Base-by-base conservation (phyloP, 2,888 invertebrate species). In the Rhorus exstirpatorius region DNA sequence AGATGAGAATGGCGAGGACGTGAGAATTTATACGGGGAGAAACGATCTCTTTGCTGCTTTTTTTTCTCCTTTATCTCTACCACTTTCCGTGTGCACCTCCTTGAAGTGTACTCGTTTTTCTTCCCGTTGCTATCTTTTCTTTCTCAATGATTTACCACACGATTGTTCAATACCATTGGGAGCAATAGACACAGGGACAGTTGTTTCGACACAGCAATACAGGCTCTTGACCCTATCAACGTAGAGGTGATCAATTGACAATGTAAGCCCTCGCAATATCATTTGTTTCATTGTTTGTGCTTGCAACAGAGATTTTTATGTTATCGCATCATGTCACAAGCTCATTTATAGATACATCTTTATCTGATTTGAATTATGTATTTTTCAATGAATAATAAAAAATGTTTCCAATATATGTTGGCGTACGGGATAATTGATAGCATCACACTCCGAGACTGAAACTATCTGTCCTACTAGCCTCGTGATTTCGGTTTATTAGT, bases 21-120 rank as follows among this genome's bases (percentile, higher is more conserved):
- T 84, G 81, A 46, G 81, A 89, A 89, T 87, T 88, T 88, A 88
- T 88, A 81, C 58, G 67, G 55, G 63, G 21, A 3, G 24, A 14
- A 58, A 46, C 82, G 75, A 85, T 86, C 75, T 81, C 78, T 61
- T 81, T 51, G 17, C 67, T 60, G 58, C 53, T 38, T 26, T 46
- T 35, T 26, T 72, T 44, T 44, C 10, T 41, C 14, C 41, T 14
- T 17, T 55, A 38, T 31, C 67, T 35, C 24, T 38, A 38, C 41
- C 35, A 51, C 35, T 68, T 70, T 51, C 24, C 35, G 38, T 14
- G 46, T 61, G 7, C 38, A n/a, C 7, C 71, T 10, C 8, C n/a
- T 31, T 31, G 31, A 60, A 46, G 41, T 19, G 21, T 53, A 55
- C 72, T 61, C 31, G n/a, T 65, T 58, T 53, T 60, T 21, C 41